These are phyloP conservation scores for Coracias cyanogaster DNA, from an alignment of 2,797 vertebrate species.

Conservation along the genomic window DNA sequence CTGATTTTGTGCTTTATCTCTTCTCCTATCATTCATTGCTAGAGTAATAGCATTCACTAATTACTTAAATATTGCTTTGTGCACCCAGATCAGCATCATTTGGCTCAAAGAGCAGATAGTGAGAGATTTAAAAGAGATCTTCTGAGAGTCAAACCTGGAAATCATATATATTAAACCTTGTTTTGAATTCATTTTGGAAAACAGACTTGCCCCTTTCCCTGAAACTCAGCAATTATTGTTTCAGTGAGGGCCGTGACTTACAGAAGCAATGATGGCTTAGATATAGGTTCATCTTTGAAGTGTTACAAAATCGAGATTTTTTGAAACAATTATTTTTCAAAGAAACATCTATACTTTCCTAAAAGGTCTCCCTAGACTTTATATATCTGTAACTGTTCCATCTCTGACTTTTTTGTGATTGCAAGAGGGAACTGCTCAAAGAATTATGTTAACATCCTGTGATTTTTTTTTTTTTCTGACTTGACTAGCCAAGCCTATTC, in stretches of 20 bases:
- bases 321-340: not conserved
- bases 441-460: not conserved
- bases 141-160: not conserved
- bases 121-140: not conserved
- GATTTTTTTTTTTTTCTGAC: not conserved
- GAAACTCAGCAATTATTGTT: not conserved
- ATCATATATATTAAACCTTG: not conserved
- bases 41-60: not conserved
- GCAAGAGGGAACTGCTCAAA: not conserved
- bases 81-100: not conserved
- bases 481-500: not conserved
- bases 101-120: not conserved
- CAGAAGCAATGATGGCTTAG: fast-evolving
- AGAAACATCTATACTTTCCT: not conserved
- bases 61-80: not conserved
- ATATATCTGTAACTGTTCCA: not conserved
- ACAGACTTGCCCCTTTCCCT: not conserved
- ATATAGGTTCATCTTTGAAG: not conserved
- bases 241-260: not conserved
- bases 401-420: not conserved
- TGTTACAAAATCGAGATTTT: not conserved
- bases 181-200: not conserved
- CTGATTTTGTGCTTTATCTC: not conserved
- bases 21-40: not conserved
- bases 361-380: not conserved